Evolutionary conservation across 2,797 vertebrate species (phyloP).

Genomic region (Myripristis murdjan): DNA sequence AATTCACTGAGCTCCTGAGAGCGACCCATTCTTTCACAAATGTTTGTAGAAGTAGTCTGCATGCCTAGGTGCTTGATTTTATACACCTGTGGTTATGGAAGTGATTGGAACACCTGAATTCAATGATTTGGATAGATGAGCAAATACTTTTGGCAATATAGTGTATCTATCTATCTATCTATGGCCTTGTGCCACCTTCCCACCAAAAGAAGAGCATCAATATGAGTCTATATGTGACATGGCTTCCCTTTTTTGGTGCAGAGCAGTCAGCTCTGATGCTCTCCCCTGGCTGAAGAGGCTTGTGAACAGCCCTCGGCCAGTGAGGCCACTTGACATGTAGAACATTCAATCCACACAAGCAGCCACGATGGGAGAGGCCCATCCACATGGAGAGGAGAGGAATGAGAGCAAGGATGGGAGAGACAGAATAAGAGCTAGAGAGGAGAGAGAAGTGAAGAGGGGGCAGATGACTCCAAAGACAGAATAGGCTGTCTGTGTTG

Average conservation of each 20-base stretch:
- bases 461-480: background rate
- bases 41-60: too few species aligned
- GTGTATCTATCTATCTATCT: background rate
- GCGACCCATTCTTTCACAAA: too few species aligned
- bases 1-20: too few species aligned
- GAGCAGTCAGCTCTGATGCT: constrained; percentile 28
- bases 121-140: too few species aligned
- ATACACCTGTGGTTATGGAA: too few species aligned
- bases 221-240: constrained; percentile 25
- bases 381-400: constrained; percentile 7
- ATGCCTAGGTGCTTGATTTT: too few species aligned
- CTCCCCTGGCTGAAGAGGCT: constrained; percentile 57
- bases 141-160: too few species aligned
- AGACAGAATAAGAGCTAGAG: background rate
- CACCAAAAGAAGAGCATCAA: constrained; percentile 29
- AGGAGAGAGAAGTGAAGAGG: background rate
- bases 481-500: constrained; percentile 10
- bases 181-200: constrained; percentile 15
- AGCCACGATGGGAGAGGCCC: constrained; percentile 31
- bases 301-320: constrained; percentile 57
- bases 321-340: constrained; percentile 61
- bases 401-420: background rate
- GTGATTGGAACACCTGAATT: too few species aligned
- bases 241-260: constrained; percentile 57
- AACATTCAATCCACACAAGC: constrained; percentile 60